Percentiles rank a stretch among this genome's conserved stretches.
Evolutionary conservation across 1,140 invertebrate species (phyloP).

Genomic region (Oedothorax gibbosus): DNA sequence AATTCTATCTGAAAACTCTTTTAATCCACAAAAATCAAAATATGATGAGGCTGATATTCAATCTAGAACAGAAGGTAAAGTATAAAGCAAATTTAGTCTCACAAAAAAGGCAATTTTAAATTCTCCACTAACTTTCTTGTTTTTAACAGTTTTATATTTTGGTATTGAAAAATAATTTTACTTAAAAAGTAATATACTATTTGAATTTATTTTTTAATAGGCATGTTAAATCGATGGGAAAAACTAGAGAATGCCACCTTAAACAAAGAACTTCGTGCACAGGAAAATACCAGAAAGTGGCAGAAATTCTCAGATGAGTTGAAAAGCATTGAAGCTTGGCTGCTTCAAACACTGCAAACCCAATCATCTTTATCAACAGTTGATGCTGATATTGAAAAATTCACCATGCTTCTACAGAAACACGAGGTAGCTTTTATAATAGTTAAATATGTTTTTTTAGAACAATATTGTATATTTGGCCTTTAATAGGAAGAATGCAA

Average conservation of each 20-base stretch:
- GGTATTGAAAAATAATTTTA: no score
- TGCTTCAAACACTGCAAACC: slow-evolving; percentile 10
- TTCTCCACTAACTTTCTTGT: not conserved
- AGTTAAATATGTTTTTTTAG: not conserved
- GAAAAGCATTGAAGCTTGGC: slow-evolving; percentile 46
- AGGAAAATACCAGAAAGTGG: slow-evolving; percentile 34
- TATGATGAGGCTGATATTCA: not conserved
- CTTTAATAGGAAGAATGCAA: not conserved
- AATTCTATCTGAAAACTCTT: slow-evolving; percentile 28
- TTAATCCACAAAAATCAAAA: not conserved
- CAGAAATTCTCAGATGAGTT: slow-evolving; percentile 44
- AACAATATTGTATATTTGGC: not conserved
- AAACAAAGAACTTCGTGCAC: slow-evolving; percentile 33
- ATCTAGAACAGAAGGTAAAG: slow-evolving; percentile 33
- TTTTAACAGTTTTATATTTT: no score
- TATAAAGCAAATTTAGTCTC: not conserved
- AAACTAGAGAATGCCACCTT: slow-evolving; percentile 41
- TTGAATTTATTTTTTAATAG: slow-evolving; percentile 10
- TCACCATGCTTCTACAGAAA: slow-evolving; percentile 23
- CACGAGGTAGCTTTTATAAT: slow-evolving; percentile 43
- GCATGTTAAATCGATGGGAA: slow-evolving; percentile 52
- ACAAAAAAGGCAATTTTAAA: not conserved
- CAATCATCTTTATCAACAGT: not conserved
- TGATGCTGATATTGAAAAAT: slow-evolving; percentile 30
- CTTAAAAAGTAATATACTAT: not conserved